Evolutionary conservation across 2,888 invertebrate genomes (phyloP), one percentile per base, ranked within the genome.

Genomic region (Tenthredo mesomela): DNA sequence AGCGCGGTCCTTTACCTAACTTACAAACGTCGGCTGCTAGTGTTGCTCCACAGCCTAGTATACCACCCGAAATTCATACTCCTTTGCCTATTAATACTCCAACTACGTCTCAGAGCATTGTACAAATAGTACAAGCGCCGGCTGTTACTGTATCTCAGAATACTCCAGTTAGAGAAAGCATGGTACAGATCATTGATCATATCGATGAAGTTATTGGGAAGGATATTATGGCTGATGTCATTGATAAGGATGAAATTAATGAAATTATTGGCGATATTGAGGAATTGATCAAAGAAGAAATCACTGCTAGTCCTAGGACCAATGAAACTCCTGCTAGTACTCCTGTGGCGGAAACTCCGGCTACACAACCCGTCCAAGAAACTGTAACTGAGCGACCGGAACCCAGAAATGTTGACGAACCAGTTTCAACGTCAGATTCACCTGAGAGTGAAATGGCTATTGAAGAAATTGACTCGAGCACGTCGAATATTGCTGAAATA

Each of bases 401-500:
- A 89, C 92, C 93, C 18, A 93, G 94, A 86, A 94, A 94, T 87
- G 91, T 94, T 43, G 94, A 94, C 25, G 94, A 93, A 86, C 91
- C 93, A 37, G 93, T 94, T n/a, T 91, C 94, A 2, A 90, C 93
- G 10, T 93, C 93, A 5, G 93, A 94, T 88, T 94, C 94, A 18
- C 94, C 94, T 0, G 89, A 94, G 58, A 94, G 94, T 15, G 94
- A 94, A 89, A 94, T 94, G 86, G 94, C 94, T 85, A 94, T 94
- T 84, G 94, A 94, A 87, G 94, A 94, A 84, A 94, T 94, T n/a
- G 94, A 95, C 87, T 94, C 94, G 25, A 94, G 94, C 67, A 94
- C 94, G 37, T 94, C 94, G 0, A 94, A 94, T 89, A 94, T 95
- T 85, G 94, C 94, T 21, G 94, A 95, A 87, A 94, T 94, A 85